Conservation (phyloP, 2,113 vertebrate species). For the Picathartes gymnocephalus region DNA sequence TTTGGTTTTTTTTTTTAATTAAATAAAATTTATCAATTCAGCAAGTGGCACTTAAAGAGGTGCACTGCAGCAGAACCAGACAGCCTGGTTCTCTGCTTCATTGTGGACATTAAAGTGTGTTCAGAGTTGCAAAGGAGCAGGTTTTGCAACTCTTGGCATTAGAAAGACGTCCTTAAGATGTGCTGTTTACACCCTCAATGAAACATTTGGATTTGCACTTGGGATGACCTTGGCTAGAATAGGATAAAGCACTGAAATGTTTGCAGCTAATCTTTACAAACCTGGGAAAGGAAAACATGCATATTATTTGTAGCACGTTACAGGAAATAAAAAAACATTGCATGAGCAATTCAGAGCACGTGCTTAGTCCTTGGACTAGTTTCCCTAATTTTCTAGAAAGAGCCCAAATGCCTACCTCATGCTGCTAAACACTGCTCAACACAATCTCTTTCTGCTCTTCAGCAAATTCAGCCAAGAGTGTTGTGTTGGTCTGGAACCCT, state of each 20-base stretch:
- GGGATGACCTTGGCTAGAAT: neutral
- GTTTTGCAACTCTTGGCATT: neutral
- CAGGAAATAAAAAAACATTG: neutral
- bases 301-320: neutral
- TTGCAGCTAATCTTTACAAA: neutral
- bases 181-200: neutral
- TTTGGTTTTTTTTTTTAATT: neutral
- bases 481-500: neutral
- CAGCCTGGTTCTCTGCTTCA: neutral
- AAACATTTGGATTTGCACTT: neutral
- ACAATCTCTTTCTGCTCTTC: neutral
- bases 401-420: neutral
- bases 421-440: neutral
- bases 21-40: neutral
- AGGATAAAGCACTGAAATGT: neutral
- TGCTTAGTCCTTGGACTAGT: fast-evolving
- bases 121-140: neutral
- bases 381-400: neutral
- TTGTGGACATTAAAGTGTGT: neutral
- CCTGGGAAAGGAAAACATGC: neutral
- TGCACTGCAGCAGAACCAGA: neutral
- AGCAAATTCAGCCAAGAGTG: neutral
- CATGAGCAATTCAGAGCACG: neutral
- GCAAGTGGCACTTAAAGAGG: neutral
- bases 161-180: fast-evolving